These are phyloP conservation scores for Scolopax mira DNA, from an alignment of 2,113 vertebrate genomes.

Conservation along the genomic window DNA sequence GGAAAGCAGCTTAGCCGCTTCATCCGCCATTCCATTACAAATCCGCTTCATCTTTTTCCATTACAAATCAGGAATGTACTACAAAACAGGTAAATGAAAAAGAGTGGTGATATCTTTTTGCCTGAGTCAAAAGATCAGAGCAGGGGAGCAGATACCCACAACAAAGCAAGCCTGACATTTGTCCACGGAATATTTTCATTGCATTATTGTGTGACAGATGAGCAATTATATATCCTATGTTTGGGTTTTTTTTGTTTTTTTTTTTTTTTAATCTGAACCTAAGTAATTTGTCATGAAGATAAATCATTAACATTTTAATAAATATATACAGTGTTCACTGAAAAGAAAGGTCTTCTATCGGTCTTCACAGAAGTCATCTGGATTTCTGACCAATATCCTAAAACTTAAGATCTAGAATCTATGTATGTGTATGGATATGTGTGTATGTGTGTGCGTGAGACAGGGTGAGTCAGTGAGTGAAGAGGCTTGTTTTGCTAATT, in stretches of 20 bases:
- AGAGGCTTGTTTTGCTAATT: not conserved
- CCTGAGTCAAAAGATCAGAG: not conserved
- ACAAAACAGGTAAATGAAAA: not conserved
- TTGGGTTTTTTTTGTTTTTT: too few species aligned
- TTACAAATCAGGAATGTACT: not conserved
- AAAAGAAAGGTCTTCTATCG: not conserved
- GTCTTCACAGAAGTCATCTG: not conserved
- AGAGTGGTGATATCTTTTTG: not conserved
- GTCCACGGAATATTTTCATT: not conserved
- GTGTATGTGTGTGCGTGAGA: not conserved
- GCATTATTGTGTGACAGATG: not conserved
- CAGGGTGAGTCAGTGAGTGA: not conserved
- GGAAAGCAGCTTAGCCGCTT: too few species aligned
- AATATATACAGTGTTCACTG: not conserved
- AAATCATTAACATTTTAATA: not conserved
- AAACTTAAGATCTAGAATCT: not conserved
- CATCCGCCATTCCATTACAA: not conserved
- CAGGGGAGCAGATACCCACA: not conserved
- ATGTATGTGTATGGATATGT: too few species aligned
- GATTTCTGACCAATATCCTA: not conserved
- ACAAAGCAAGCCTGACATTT: not conserved
- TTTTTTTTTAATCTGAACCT: not conserved
- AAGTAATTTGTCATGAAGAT: rapidly evolving
- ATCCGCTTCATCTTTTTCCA: too few species aligned
- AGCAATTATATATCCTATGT: not conserved